A percentile compares a stretch with the other conserved stretches of the same genome.
phyloP scores from a whole-genome alignment of 2,113 vertebrate genomes.

The Atrichornis clamosus region DNA sequence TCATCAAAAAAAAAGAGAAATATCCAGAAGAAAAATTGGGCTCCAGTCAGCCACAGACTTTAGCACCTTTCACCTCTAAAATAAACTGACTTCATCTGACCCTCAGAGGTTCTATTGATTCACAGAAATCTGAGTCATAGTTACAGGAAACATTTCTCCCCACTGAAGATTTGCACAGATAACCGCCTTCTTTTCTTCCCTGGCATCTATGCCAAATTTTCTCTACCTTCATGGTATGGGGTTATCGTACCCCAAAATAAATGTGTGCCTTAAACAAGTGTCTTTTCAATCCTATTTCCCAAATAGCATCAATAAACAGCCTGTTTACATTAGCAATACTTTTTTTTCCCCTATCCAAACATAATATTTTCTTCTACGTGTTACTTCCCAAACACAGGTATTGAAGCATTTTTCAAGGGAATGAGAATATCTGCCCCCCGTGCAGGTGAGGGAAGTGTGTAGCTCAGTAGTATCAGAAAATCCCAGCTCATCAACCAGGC shows the following conservation, averaged over 20 bases:
- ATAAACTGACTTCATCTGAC: background rate
- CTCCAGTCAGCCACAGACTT: background rate
- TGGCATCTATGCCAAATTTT: background rate
- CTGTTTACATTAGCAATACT: background rate
- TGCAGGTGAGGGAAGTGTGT: background rate
- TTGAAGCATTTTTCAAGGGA: background rate
- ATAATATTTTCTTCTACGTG: background rate
- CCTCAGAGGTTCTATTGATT: background rate
- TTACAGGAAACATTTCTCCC: constrained; percentile 18
- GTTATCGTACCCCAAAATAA: background rate
- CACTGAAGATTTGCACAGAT: background rate
- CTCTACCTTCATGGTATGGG: background rate
- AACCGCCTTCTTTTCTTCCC: background rate
- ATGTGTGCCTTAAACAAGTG: background rate
- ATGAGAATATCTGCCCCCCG: background rate
- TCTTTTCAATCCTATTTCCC: background rate
- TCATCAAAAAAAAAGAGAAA: background rate
- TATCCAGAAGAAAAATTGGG: background rate
- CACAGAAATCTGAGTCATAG: constrained; percentile 32
- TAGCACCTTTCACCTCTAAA: background rate
- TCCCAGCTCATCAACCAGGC: background rate
- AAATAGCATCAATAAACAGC: background rate
- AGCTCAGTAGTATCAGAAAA: background rate
- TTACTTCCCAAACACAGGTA: background rate
- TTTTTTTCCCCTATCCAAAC: background rate